These are phyloP conservation scores for Cosmia trapezina DNA, from an alignment of 2,888 invertebrate species.

Conservation along the genomic window DNA sequence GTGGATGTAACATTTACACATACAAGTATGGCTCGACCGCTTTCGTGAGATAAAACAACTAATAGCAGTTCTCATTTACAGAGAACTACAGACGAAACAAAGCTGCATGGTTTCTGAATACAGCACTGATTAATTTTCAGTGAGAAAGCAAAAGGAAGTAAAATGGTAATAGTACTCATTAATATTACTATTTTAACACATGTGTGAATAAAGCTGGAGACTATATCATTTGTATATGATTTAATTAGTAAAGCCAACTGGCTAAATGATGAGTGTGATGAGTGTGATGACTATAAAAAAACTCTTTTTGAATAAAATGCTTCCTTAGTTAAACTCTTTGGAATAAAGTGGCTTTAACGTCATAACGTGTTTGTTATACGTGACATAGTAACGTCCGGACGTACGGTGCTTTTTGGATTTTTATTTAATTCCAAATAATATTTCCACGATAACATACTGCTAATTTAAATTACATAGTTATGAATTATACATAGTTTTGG, in stretches of 20 bases:
- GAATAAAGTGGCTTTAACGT: neutral
- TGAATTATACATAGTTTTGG: neutral
- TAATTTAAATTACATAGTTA: neutral
- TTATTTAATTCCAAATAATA: neutral
- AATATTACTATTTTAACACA: neutral
- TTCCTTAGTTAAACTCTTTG: neutral
- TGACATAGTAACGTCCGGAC: neutral
- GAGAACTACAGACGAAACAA: neutral
- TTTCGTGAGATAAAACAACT: no score
- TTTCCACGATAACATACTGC: neutral
- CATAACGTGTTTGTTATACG: no score
- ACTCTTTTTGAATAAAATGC: neutral
- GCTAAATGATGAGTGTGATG: no score
- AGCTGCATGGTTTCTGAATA: constrained; percentile 11
- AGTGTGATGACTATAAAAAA: neutral
- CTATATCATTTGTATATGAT: constrained; percentile 5
- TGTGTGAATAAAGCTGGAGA: neutral
- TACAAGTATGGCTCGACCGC: no score
- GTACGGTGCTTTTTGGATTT: neutral
- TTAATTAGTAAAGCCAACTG: neutral
- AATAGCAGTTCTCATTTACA: neutral
- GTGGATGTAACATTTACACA: no score
- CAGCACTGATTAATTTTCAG: constrained; percentile 12
- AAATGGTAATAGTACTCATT: no score
- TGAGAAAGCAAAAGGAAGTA: neutral